Base-by-base conservation (phyloP, 2,797 vertebrate genomes). In the Sardinella longiceps region DNA sequence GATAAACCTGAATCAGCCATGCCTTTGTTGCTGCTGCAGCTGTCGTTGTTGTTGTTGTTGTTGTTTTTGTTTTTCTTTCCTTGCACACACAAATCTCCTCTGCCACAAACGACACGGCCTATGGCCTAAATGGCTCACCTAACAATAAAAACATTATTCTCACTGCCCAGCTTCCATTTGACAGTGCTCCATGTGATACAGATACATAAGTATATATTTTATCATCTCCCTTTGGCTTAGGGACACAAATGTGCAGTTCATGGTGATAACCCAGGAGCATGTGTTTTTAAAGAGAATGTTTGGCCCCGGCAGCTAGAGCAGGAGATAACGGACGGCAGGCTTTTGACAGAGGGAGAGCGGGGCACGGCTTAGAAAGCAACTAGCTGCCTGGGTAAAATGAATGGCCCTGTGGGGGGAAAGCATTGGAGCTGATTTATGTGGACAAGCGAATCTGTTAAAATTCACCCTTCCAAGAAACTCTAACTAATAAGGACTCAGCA, bases 401-500 rank as follows among this genome's bases (percentile, higher is more conserved):
- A 82, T 51, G 77, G 74, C 81, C 80, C 43, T 39, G 83, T 23
- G 84, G 87, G 86, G 84, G 87, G 86, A 87, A n/a, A 0, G 25
- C 81, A 77, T 77, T 51, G 81, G 83, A 88, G 84, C 81, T 74
- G 45, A 87, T 88, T 81, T 87, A 82, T 85, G 80, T 83, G 83
- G 86, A 86, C 86, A 85, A 83, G 86, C 48, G 81, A 87, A 84
- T 83, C 86, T 66, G 84, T 84, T 88, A 81, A 83, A 81, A 86
- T 83, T 88, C 84, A 87, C 45, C 83, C 51, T 70, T 86, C 83
- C 83, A 81, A 88, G 50, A 88, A 81, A 56, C 77, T 77, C 84
- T 88, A 85, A 85, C 84, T 87, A 87, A 88, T 88, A 87, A 83
- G 87, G 87, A 85, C 84, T 85, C 82, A 0, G 81, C 82, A 85